These are phyloP conservation scores for Kryptolebias ocellatus DNA, from an alignment of 2,797 vertebrate species.

Conservation along the genomic window DNA sequence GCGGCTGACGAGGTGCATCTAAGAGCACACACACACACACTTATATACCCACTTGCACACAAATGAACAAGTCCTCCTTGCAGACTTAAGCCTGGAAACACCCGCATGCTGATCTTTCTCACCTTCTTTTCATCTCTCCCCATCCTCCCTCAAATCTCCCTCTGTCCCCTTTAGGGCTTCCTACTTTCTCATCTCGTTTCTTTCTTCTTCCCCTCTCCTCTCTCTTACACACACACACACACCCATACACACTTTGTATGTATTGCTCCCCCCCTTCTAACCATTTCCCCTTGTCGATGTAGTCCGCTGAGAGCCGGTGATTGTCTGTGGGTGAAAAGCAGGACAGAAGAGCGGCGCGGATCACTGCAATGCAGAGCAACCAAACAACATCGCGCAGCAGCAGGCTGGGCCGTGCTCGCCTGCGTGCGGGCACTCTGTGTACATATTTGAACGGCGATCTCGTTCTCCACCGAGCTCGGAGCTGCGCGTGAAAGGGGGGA, in stretches of 20 bases:
- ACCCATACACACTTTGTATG: conserved; percentile 10
- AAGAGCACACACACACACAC: conserved; percentile 27
- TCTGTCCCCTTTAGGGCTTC: conserved; percentile 58
- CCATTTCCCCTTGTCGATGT: conserved; percentile 71
- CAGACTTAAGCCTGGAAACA: conserved; percentile 70
- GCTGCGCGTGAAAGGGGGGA: conserved; percentile 19
- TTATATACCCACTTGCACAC: conserved; percentile 15
- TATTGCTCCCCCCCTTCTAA: conserved; percentile 47
- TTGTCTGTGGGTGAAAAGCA: conserved; percentile 72
- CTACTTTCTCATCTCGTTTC: conserved; percentile 55
- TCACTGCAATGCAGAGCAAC: conserved; percentile 80
- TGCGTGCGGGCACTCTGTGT: conserved; percentile 56
- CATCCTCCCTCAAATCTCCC: conserved; percentile 69
- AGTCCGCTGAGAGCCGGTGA: conserved; percentile 72
- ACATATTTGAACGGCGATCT: conserved; percentile 51
- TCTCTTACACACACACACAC: neutral
- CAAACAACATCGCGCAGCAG: conserved; percentile 52
- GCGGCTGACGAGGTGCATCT: conserved; percentile 40
- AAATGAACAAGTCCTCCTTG: conserved; percentile 65
- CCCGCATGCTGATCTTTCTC: conserved; percentile 67
- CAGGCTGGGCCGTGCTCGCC: conserved; percentile 28
- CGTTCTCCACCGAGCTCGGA: conserved; percentile 37
- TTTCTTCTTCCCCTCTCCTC: conserved; percentile 28
- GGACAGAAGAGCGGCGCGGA: conserved; percentile 62
- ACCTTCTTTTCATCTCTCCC: conserved; percentile 65